phyloP scores from a whole-genome alignment of 2,113 vertebrate species.

The Passer domesticus region DNA sequence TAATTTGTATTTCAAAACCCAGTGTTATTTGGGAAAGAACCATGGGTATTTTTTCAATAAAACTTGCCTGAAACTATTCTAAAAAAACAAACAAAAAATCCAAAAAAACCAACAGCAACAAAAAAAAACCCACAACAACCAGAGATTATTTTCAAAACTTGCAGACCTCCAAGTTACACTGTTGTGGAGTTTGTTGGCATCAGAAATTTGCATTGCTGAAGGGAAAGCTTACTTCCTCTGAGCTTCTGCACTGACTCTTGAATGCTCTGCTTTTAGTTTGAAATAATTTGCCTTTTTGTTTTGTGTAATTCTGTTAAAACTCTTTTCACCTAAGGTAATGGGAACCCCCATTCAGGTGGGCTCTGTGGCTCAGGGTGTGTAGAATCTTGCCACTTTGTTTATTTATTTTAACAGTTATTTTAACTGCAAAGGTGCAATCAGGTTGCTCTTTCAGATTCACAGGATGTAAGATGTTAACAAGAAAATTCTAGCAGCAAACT shows the following conservation, averaged over 20 bases:
- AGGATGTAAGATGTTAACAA: not conserved
- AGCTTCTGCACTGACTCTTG: not conserved
- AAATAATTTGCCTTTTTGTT: not conserved
- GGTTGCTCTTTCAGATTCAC: not conserved
- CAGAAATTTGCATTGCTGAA: not conserved
- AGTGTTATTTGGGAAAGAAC: not conserved
- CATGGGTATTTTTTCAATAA: not conserved
- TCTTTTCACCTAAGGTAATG: not conserved
- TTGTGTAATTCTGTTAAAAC: not conserved
- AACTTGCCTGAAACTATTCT: not conserved
- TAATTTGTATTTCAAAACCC: not conserved
- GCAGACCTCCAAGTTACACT: not conserved
- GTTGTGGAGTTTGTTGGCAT: not conserved
- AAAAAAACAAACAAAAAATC: no score
- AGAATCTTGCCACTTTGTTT: not conserved
- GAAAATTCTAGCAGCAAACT: not conserved
- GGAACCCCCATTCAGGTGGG: not conserved
- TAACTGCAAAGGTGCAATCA: not conserved
- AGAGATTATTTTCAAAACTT: not conserved
- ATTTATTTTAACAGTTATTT: not conserved
- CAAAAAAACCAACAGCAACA: no score
- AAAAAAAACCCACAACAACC: not conserved
- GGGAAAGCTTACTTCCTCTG: not conserved
- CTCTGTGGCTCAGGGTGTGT: not conserved
- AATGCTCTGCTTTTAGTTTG: not conserved